Base-by-base conservation (phyloP, 2,113 vertebrate genomes). In the human (Homo sapiens) region DNA sequence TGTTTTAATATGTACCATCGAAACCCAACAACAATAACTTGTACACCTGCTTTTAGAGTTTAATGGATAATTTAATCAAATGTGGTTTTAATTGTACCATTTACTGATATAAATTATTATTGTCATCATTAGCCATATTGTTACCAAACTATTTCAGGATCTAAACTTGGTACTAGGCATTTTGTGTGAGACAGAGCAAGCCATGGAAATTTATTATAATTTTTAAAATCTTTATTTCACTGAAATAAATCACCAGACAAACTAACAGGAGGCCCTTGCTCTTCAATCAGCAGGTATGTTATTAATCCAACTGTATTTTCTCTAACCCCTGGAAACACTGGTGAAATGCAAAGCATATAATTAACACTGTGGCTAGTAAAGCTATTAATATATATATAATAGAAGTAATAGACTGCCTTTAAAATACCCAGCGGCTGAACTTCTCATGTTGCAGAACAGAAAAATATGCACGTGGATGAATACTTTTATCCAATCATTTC, bases 81-180 rank as follows among this genome's bases (percentile, higher is more conserved):
- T 94, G 55, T 68, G 52, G 50, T 91, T 96, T 92, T 95, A 97
- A 96, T 81, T 95, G 81, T 95, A 61, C 20, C 20, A n/a, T 84
- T 97, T 90, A 84, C 82, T 52, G 22, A 68, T 91, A 50, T 87
- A 94, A 96, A 96, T 96, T 97, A 96, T 95, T 97, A 94, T 93
- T 97, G 94, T 89, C 55, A 93, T 98, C 94, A 97, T 97, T 95
- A 97, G 78, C 22, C 50, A 86, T 89, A 95, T 95, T 97, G 89
- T 97, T 97, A 89, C 59, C 64, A 97, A 97, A 89, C 72, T 82
- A 70, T 83, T 89, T 5, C 38, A 82, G 61, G 66, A 11, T 73
- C 75, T 85, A 86, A 96, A 98, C 68, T 81, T 83, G 64, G 82
- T 64, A 50, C 9, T 86, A 73, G 73, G 52, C 17, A 79, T 95